These are phyloP conservation scores for Cranoglanis bouderius DNA, from an alignment of 2,113 vertebrate species.

Conservation along the genomic window DNA sequence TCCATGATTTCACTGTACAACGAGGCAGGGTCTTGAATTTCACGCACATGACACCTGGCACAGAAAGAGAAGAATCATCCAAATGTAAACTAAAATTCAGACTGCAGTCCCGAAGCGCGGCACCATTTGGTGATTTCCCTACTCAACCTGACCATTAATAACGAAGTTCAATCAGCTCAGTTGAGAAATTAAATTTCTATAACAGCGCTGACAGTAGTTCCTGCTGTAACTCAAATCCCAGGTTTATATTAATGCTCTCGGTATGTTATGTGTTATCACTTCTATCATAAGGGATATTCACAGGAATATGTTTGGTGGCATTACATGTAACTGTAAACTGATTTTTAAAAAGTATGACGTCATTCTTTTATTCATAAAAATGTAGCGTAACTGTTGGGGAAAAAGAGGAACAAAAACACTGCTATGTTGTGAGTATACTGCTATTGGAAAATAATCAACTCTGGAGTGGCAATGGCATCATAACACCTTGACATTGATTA, in stretches of 20 bases:
- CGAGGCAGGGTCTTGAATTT: constrained; percentile 83
- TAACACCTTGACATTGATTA: neutral
- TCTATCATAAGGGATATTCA: neutral
- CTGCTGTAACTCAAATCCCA: neutral
- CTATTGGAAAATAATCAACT: neutral
- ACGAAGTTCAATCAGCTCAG: neutral
- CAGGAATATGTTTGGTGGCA: neutral
- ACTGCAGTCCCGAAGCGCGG: neutral
- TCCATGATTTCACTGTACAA: constrained; percentile 96
- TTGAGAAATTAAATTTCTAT: neutral
- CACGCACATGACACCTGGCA: constrained; percentile 84
- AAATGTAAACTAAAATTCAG: neutral
- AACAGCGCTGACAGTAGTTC: neutral
- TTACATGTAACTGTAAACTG: neutral
- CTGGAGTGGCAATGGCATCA: neutral
- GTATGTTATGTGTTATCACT: neutral
- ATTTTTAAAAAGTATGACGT: neutral
- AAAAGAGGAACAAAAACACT: neutral
- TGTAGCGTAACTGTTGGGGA: too few species aligned
- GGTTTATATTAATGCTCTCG: neutral
- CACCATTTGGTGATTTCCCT: neutral
- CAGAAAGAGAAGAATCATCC: neutral
- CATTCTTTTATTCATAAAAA: neutral
- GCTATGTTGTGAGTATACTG: neutral
- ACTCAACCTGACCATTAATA: neutral